A percentile compares a stretch with the other conserved stretches of the same genome.
Conservation (phyloP, 2,797 vertebrate species). For the Crocodylus rhombifer region DNA sequence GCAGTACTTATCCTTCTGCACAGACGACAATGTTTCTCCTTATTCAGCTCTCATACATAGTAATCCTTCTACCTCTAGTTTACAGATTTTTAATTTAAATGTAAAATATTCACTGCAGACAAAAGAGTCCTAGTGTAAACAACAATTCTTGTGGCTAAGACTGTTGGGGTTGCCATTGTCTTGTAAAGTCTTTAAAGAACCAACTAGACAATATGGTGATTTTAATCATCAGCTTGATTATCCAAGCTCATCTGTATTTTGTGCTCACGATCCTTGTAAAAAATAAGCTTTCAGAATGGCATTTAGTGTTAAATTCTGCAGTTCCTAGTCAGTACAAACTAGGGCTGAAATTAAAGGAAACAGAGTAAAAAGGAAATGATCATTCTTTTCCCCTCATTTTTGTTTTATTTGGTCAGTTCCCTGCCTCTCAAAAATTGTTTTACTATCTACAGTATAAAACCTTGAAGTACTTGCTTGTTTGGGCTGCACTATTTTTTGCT, state of each 20-base stretch:
- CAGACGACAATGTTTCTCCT: conserved; percentile 61
- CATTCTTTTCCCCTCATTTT: conserved; percentile 14
- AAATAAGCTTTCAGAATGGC: conserved; percentile 31
- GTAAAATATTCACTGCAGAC: conserved; percentile 68
- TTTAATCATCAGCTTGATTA: conserved; percentile 30
- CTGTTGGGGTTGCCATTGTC: conserved; percentile 34
- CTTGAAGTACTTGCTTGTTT: neutral
- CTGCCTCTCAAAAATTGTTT: neutral
- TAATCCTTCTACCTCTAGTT: conserved; percentile 77
- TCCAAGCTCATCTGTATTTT: conserved; percentile 40
- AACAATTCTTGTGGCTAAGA: conserved; percentile 50
- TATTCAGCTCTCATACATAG: conserved; percentile 67
- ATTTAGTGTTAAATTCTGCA: conserved; percentile 26
- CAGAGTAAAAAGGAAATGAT: neutral
- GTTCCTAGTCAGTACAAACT: neutral
- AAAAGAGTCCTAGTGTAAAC: conserved; percentile 55
- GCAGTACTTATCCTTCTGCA: conserved; percentile 61
- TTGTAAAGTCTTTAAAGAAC: conserved; percentile 48
- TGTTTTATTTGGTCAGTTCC: conserved; percentile 9
- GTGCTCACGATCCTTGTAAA: neutral
- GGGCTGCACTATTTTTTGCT: neutral
- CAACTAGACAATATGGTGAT: neutral
- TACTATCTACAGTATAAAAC: neutral
- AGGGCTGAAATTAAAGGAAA: neutral
- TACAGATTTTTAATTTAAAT: conserved; percentile 77